A percentile compares a stretch with the other conserved stretches of the same genome.
Evolutionary conservation across 2,113 vertebrate genomes (phyloP).

Genomic region (Xiphophorus couchianus): DNA sequence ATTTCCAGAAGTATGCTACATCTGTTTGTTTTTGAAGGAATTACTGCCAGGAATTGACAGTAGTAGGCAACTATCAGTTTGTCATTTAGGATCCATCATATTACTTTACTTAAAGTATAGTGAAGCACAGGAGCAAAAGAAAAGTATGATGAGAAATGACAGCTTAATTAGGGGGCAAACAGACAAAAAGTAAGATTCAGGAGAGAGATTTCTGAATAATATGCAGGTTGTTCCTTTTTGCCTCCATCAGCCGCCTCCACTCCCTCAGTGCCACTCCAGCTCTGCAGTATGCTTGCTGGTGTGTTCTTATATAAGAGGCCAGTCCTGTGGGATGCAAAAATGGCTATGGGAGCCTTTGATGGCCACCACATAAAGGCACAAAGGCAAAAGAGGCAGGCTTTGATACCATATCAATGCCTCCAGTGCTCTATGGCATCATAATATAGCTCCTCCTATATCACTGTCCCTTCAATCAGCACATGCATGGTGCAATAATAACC

Average conservation of each 20-base stretch:
- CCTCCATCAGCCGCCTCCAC: constrained; percentile 46
- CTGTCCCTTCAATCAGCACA: constrained; percentile 46
- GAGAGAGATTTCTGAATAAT: constrained; percentile 50
- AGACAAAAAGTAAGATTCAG: constrained; percentile 25
- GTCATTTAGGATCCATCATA: neutral
- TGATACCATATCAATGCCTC: constrained; percentile 69
- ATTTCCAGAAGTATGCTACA: neutral
- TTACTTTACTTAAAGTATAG: constrained; percentile 11
- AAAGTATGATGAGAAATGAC: constrained; percentile 1
- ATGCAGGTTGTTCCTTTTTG: constrained; percentile 38
- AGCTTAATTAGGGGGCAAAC: constrained; percentile 24
- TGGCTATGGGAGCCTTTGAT: constrained; percentile 73
- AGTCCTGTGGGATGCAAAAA: constrained; percentile 69
- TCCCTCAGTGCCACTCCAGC: constrained; percentile 50
- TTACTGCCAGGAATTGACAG: neutral
- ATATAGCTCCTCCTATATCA: constrained; percentile 49
- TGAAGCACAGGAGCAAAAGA: neutral
- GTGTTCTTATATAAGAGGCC: constrained; percentile 77
- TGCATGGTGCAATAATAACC: constrained; percentile 29
- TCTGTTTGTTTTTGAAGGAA: neutral
- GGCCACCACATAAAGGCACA: constrained; percentile 67
- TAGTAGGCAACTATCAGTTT: neutral
- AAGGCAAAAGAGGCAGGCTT: constrained; percentile 69
- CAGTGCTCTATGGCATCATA: constrained; percentile 55
- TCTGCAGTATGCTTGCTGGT: constrained; percentile 64